A percentile compares a stretch with the other conserved stretches of the same genome.
Evolutionary conservation across 1,140 invertebrate genomes (phyloP).

Genomic region (Drosophila varians): DNA sequence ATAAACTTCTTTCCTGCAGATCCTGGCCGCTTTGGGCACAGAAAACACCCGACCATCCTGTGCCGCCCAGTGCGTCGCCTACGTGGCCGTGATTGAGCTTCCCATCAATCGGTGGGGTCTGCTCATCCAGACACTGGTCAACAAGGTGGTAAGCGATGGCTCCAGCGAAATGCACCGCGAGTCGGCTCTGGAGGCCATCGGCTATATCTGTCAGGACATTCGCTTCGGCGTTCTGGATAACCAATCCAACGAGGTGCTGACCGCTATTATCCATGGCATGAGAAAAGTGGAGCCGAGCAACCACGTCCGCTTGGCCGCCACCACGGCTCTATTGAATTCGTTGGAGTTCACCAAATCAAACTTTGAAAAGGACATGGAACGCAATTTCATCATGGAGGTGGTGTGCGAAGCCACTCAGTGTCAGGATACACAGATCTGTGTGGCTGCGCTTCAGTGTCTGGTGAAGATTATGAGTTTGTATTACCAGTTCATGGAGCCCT

Average conservation of each 20-base stretch:
- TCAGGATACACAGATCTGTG: conserved; percentile 93
- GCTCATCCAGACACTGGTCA: conserved; percentile 93
- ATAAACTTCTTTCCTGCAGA: conserved; percentile 85
- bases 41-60: conserved; percentile 97
- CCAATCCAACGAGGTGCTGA: conserved; percentile 98
- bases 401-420: conserved; percentile 97
- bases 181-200: conserved; percentile 98
- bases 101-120: conserved; percentile 93
- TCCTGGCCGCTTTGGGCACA: conserved; percentile 96
- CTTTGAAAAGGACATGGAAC: conserved; percentile 98
- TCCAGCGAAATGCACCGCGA: conserved; percentile 98
- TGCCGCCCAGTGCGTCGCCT: conserved; percentile 99
- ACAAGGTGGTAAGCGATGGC: conserved; percentile 94
- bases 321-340: conserved; percentile 98
- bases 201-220: conserved; percentile 93
- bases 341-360: conserved; percentile 99
- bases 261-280: conserved; percentile 99
- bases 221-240: conserved; percentile 95
- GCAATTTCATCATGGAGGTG: conserved; percentile 99
- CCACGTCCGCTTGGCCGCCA: conserved; percentile 96
- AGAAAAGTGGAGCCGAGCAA: conserved; percentile 91
- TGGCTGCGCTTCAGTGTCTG: conserved; percentile 98
- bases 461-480: conserved; percentile 99
- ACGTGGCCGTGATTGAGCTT: conserved; percentile 98
- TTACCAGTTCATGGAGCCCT: conserved; percentile 99